Evolutionary conservation across 2,113 vertebrate species (phyloP).

Genomic region (Meriones unguiculatus): DNA sequence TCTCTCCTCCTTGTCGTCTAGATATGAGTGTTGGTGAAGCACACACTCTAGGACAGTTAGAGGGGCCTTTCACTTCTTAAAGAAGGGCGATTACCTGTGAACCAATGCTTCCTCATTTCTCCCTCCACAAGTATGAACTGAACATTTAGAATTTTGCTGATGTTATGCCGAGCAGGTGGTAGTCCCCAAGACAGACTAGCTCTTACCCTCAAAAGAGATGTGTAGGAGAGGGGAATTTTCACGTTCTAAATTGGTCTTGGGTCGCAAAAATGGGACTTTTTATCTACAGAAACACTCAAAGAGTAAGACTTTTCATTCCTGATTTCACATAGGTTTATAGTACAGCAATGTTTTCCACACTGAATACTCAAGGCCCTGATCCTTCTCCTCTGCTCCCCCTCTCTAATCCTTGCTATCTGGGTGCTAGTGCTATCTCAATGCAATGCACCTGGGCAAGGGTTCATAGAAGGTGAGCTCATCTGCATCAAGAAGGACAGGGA

Average conservation of each 20-base stretch:
- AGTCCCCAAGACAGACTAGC: not conserved
- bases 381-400: constrained; percentile 59
- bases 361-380: not conserved
- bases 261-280: not conserved
- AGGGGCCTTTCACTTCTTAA: not conserved
- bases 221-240: not conserved
- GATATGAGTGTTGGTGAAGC: not conserved
- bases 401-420: constrained; percentile 79
- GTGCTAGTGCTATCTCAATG: constrained; percentile 76
- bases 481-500: constrained; percentile 60
- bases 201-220: not conserved
- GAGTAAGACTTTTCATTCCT: not conserved
- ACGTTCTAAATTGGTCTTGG: not conserved
- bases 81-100: constrained; percentile 11
- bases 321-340: not conserved
- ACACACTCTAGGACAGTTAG: not conserved
- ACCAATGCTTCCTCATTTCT: not conserved
- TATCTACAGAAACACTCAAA: not conserved
- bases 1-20: not conserved
- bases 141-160: constrained; percentile 29
- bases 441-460: constrained; percentile 80
- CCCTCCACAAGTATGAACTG: not conserved
- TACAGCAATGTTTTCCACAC: not conserved
- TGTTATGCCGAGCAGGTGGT: not conserved
- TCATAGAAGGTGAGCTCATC: constrained; percentile 67